Evolutionary conservation across 2,113 vertebrate genomes (phyloP).

Genomic region (Periophthalmus modestus): DNA sequence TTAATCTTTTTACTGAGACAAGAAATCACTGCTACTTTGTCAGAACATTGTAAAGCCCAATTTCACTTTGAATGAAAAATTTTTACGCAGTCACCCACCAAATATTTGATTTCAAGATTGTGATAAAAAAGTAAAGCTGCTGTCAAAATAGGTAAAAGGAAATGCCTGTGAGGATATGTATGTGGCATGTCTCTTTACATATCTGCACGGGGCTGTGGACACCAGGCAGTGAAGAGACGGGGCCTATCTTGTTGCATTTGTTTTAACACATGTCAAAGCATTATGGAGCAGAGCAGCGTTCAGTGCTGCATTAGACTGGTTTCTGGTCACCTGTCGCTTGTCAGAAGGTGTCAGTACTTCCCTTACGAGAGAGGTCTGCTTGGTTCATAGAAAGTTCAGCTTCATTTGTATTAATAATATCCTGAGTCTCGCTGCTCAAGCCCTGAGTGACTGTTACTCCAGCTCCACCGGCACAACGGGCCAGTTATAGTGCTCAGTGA

Average conservation of each 20-base stretch:
- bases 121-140: conserved; percentile 29
- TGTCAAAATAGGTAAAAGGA: conserved; percentile 34
- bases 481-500: conserved; percentile 18
- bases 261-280: conserved; percentile 29
- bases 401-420: conserved; percentile 33
- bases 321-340: conserved; percentile 28
- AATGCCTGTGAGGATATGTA: conserved; percentile 29
- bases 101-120: conserved; percentile 50
- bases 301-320: conserved; percentile 22
- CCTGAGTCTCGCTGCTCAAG: not conserved
- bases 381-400: conserved; percentile 46
- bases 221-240: conserved; percentile 35
- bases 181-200: conserved; percentile 28
- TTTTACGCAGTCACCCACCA: conserved; percentile 25
- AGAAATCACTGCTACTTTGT: not conserved
- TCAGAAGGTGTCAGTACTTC: conserved; percentile 28
- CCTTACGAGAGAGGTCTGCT: conserved; percentile 7
- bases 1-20: not conserved
- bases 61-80: conserved; percentile 27
- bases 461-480: conserved; percentile 17
- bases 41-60: conserved; percentile 1
- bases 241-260: conserved; percentile 30
- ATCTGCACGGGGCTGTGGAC: conserved; percentile 40
- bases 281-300: conserved; percentile 28
- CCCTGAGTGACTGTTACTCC: conserved; percentile 16